Conservation (phyloP, 2,888 invertebrate genomes). For the Chrysomela aeneicollis region DNA sequence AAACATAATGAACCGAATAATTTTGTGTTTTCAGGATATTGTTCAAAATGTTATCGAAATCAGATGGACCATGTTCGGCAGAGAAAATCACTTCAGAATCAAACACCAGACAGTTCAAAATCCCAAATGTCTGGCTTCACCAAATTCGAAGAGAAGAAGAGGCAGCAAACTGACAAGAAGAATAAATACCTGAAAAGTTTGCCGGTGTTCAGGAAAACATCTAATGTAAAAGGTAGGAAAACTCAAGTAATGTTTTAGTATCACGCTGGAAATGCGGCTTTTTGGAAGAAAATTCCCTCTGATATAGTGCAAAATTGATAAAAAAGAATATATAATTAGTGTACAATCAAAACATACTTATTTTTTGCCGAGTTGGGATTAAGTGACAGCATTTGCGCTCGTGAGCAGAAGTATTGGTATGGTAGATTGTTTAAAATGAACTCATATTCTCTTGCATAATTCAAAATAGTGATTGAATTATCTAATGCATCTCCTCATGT, state of each 20-base stretch:
- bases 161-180: constrained; percentile 75
- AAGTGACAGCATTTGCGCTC: too few species aligned
- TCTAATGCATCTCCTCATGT: too few species aligned
- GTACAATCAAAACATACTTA: too few species aligned
- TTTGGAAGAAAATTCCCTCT: constrained; percentile 1
- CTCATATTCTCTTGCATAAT: too few species aligned
- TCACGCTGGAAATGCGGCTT: too few species aligned
- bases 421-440: too few species aligned
- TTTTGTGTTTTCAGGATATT: constrained; percentile 74
- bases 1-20: too few species aligned
- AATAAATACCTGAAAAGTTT: constrained; percentile 73
- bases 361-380: too few species aligned
- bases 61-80: constrained; percentile 70
- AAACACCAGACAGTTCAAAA: constrained; percentile 50
- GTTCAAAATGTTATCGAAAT: constrained; percentile 95
- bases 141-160: constrained; percentile 87
- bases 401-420: too few species aligned
- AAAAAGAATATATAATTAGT: not conserved
- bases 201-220: constrained; percentile 78
- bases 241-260: too few species aligned
- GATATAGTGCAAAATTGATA: not conserved
- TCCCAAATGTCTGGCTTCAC: constrained; percentile 69
- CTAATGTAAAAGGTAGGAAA: constrained; percentile 66
- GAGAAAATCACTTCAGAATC: constrained; percentile 58
- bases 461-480: too few species aligned